These are phyloP conservation scores for Lymantria monacha DNA, from an alignment of 2,888 invertebrate genomes.

Conservation along the genomic window DNA sequence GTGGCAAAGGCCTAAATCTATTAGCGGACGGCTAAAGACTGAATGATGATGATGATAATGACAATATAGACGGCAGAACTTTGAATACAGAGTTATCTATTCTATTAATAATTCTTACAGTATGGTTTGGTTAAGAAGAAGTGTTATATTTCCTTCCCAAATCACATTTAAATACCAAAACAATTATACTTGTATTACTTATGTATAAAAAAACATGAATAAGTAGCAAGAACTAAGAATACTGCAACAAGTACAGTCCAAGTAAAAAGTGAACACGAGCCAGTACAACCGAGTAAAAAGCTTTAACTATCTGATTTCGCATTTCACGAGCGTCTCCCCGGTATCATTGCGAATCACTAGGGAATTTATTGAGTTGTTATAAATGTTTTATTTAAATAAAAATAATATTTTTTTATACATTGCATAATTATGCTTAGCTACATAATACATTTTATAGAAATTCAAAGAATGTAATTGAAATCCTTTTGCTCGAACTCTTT, in stretches of 20 bases:
- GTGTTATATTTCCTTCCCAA: background rate
- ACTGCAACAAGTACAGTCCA: constrained; percentile 34
- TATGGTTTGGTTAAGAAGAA: no score
- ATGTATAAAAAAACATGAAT: background rate
- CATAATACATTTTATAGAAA: no score
- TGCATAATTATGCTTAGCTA: no score
- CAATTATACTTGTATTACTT: background rate
- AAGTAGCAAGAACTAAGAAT: constrained; percentile 4
- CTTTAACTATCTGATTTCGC: constrained; percentile 57
- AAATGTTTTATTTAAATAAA: background rate
- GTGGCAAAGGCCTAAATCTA: no score
- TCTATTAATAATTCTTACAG: no score
- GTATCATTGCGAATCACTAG: constrained; percentile 30
- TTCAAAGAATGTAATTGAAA: no score
- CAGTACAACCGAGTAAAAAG: constrained; percentile 49
- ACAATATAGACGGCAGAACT: no score
- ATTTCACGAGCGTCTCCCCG: constrained; percentile 56
- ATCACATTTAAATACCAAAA: background rate
- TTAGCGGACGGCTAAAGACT: no score
- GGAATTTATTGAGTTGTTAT: constrained; percentile 35
- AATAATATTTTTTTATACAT: background rate
- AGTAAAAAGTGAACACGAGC: constrained; percentile 38
- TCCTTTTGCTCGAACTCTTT: no score
- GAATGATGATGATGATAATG: no score
- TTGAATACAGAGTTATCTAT: no score